Conservation (phyloP, 2,797 vertebrate species). For the Diglossa cyanea region DNA sequence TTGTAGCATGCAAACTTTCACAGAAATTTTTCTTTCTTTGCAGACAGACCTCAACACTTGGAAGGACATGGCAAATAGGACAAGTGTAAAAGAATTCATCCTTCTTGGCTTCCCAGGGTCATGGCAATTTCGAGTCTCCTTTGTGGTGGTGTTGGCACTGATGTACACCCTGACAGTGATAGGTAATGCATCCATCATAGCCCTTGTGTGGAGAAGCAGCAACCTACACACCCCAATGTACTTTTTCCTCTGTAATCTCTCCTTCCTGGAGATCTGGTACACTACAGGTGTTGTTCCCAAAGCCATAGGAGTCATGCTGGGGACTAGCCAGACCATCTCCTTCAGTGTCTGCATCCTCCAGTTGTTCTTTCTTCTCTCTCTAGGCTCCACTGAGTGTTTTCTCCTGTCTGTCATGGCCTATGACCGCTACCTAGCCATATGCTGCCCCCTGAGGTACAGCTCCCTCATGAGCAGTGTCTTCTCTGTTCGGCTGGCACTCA, state of each 20-base stretch:
- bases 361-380: conserved; percentile 69
- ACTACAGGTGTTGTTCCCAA: conserved; percentile 59
- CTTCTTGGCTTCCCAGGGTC: conserved; percentile 63
- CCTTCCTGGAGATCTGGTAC: conserved; percentile 69
- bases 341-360: conserved; percentile 60
- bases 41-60: neutral
- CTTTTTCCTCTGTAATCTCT: conserved; percentile 71
- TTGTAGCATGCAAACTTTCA: neutral
- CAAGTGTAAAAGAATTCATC: conserved; percentile 47
- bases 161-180: conserved; percentile 43
- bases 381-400: conserved; percentile 71
- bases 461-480: conserved; percentile 49
- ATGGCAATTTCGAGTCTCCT: neutral
- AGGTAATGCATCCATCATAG: conserved; percentile 61
- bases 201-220: conserved; percentile 36
- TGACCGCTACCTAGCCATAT: conserved; percentile 66
- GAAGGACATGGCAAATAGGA: neutral
- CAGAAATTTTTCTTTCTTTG: neutral
- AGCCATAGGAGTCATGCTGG: conserved; percentile 60
- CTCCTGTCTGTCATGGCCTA: conserved; percentile 73
- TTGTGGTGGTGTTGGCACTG: conserved; percentile 52
- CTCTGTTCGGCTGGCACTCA: conserved; percentile 34
- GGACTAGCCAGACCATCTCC: conserved; percentile 48
- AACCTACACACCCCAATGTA: conserved; percentile 68
- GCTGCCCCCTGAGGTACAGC: conserved; percentile 65